Conservation (phyloP, 2,888 invertebrate genomes). For the Congeria kusceri region DNA sequence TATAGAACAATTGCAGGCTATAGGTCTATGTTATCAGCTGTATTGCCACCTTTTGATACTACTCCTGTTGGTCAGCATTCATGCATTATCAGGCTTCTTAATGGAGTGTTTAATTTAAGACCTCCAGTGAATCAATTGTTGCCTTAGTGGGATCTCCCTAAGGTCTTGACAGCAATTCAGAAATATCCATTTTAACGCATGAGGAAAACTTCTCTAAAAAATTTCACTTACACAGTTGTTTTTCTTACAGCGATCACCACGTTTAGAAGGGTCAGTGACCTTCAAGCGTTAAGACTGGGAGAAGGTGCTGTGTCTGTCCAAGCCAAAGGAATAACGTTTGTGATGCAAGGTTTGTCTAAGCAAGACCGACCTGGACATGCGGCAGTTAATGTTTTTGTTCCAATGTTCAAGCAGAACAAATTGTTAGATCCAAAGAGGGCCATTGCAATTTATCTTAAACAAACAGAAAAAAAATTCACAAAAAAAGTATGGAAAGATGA, state of each 20-base stretch:
- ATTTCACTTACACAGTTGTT: conserved; percentile 12
- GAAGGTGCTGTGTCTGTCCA: conserved; percentile 6
- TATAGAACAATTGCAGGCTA: conserved; percentile 25
- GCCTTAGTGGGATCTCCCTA: conserved; percentile 17
- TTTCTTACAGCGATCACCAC: conserved; percentile 18
- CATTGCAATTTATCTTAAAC: background rate
- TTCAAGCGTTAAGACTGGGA: conserved; percentile 3
- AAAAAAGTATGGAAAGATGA: too few relatives aligned
- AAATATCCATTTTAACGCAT: conserved; percentile 16
- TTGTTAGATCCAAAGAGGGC: conserved; percentile 37
- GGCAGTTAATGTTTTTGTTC: conserved; percentile 20
- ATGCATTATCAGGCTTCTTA: conserved; percentile 14
- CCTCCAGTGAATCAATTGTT: conserved; percentile 4
- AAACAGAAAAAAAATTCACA: too few relatives aligned
- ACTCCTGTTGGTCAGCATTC: conserved; percentile 15
- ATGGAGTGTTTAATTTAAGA: conserved; percentile 12
- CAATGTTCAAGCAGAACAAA: conserved; percentile 21
- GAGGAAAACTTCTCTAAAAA: background rate
- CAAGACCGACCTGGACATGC: conserved; percentile 16
- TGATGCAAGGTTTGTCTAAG: conserved; percentile 16
- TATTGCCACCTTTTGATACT: too few relatives aligned
- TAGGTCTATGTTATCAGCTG: conserved; percentile 21
- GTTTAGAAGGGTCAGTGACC: conserved; percentile 7
- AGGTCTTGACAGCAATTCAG: background rate
- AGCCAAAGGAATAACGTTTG: conserved; percentile 25